Base-by-base conservation (phyloP, 2,113 vertebrate species). In the Polypterus senegalus region DNA sequence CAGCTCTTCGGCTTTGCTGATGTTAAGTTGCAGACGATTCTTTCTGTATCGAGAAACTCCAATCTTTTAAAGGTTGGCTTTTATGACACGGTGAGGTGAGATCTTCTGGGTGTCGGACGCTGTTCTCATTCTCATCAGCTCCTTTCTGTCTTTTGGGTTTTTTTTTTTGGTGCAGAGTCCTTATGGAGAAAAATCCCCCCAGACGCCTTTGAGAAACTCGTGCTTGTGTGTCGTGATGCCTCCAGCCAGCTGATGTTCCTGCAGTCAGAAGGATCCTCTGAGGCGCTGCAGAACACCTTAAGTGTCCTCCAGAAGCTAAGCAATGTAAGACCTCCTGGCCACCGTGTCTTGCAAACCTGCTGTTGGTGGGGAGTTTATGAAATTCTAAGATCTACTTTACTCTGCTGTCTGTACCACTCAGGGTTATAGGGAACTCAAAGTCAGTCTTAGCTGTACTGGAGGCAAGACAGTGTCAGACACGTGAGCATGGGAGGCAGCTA, bases 111-210 rank as follows among this genome's bases (percentile, higher is more conserved):
- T 27, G 27, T 27, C 27, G n/a, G n/a, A n/a, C n/a, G n/a, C n/a
- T n/a, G n/a, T n/a, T n/a, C 27, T 27, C 27, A 27, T 27, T 27
- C 27, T 27, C 27, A 27, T 27, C 27, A 27, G 27, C 27, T 27
- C 27, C 1, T 27, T 27, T 27, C 27, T 27, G 27, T 27, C 27
- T 27, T 27, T 27, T 27, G 27, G 1, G 1, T 27, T 27, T 27
- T 27, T 27, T 9, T 48, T 45, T 56, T 48, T 63, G 47, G n/a
- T 45, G 10, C 65, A 82, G 80, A 64, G 64, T 62, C 63, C 60
- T 60, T 76, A 4, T 80, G 71, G 73, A 66, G 69, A 61, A 75
- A 73, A 63, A 65, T 79, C 49, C 70, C 77, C 64, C 49, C 9
- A 44, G 0, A 8, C 1, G 65, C 66, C 63, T 73, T 78, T 63